Evolutionary conservation across 2,888 invertebrate genomes (phyloP).

Genomic region (Synanthedon formicaeformis): DNA sequence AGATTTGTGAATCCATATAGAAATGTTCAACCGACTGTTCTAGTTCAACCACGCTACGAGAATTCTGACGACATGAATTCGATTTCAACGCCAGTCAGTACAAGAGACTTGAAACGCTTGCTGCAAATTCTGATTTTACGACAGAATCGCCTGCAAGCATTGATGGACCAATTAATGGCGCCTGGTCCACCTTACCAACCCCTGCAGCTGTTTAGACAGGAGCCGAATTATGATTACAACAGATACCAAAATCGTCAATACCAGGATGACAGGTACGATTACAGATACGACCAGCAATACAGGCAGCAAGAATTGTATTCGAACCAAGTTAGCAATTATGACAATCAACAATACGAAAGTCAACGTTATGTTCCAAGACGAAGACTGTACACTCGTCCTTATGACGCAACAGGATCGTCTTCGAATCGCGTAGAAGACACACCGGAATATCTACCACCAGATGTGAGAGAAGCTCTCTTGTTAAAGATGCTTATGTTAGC

Average conservation of each 20-base stretch:
- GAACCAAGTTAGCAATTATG: conserved; percentile 43
- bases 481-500: conserved; percentile 80
- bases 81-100: conserved; percentile 77
- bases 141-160: conserved; percentile 71
- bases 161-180: conserved; percentile 60
- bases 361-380: conserved; percentile 58
- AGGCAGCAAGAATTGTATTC: conserved; percentile 44
- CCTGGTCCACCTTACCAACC: conserved; percentile 41
- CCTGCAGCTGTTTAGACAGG: conserved; percentile 32
- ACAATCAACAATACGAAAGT: conserved; percentile 53
- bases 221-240: conserved; percentile 28
- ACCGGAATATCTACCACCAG: conserved; percentile 75
- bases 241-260: conserved; percentile 40
- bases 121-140: conserved; percentile 75
- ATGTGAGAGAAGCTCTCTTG: conserved; percentile 77
- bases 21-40: conserved; percentile 22
- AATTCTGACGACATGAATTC: conserved; percentile 67
- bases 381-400: conserved; percentile 42
- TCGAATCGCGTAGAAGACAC: conserved; percentile 57
- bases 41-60: conserved; percentile 44
- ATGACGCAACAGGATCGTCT: conserved; percentile 48
- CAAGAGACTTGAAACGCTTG: conserved; percentile 76
- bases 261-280: conserved; percentile 52
- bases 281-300: conserved; percentile 46
- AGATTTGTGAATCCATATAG: conserved; percentile 49